Evolutionary conservation across 2,888 invertebrate genomes (phyloP).

Genomic region (Tetrapedia diversipes): DNA sequence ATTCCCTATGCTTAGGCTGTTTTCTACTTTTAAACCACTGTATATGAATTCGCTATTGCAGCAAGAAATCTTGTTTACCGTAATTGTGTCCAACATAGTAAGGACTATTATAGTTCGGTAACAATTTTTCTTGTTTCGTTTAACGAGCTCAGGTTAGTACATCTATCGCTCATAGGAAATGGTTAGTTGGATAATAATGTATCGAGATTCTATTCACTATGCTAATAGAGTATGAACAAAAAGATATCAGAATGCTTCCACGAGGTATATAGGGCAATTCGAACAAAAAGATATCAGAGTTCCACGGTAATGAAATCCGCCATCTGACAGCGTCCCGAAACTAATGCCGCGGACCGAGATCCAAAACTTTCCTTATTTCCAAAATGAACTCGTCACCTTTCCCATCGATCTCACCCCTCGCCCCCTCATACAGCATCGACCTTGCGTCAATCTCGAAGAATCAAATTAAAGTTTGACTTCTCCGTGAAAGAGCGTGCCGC

Average conservation of each 20-base stretch:
- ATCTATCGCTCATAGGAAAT: too few relatives aligned
- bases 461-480: slow-evolving; percentile 67
- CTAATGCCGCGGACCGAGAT: slow-evolving; percentile 18
- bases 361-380: slow-evolving; percentile 67
- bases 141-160: too few relatives aligned
- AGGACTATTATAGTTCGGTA: too few relatives aligned
- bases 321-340: slow-evolving; percentile 54
- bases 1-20: too few relatives aligned
- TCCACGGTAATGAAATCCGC: slow-evolving; percentile 61
- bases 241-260: background rate
- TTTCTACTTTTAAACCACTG: too few relatives aligned
- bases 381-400: slow-evolving; percentile 66
- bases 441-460: slow-evolving; percentile 59
- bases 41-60: too few relatives aligned
- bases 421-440: slow-evolving; percentile 26
- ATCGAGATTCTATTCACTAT: too few relatives aligned
- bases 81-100: too few relatives aligned
- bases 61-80: too few relatives aligned
- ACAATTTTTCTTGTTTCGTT: too few relatives aligned
- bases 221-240: too few relatives aligned
- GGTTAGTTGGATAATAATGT: too few relatives aligned
- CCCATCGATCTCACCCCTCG: slow-evolving; percentile 57
- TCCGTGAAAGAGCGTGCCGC: slow-evolving; percentile 34
- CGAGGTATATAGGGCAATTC: slow-evolving; percentile 17
- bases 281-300: slow-evolving; percentile 39